Conservation (phyloP, 1,140 invertebrate genomes). For the Drosophila pectinifera region DNA sequence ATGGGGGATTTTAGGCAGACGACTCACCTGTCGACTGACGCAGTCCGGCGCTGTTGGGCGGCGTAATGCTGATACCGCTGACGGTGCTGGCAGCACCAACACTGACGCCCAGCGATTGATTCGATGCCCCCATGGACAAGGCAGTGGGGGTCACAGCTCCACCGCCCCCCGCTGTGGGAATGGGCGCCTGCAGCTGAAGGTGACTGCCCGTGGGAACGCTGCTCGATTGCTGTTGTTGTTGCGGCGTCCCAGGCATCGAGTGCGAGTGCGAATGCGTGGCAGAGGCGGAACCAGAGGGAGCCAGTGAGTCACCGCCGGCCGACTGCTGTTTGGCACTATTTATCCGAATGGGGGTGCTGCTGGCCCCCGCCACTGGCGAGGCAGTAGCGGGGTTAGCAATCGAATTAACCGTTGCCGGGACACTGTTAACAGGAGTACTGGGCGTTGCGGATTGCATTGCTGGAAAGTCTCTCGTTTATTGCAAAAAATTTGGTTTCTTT, state of each 20-base stretch:
- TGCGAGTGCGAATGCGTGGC: slow-evolving; percentile 51
- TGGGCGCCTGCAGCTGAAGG: slow-evolving; percentile 54
- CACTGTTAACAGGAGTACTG: slow-evolving; percentile 17
- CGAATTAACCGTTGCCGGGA: slow-evolving; percentile 24
- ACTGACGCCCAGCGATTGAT: slow-evolving; percentile 74
- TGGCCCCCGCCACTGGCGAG: slow-evolving; percentile 6
- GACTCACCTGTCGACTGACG: slow-evolving; percentile 79
- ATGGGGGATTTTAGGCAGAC: background rate
- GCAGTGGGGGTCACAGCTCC: slow-evolving; percentile 44
- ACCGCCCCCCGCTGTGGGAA: slow-evolving; percentile 18
- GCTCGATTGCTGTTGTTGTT: slow-evolving; percentile 60
- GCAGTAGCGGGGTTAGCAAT: slow-evolving; percentile 17
- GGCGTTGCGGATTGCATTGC: slow-evolving; percentile 40
- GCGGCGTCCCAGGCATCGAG: slow-evolving; percentile 66
- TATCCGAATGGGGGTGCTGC: slow-evolving; percentile 72
- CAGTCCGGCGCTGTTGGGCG: slow-evolving; percentile 78
- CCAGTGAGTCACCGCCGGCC: slow-evolving; percentile 57
- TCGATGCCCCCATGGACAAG: slow-evolving; percentile 70
- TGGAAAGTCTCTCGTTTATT: slow-evolving; percentile 25
- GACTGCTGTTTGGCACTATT: slow-evolving; percentile 61
- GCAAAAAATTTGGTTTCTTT: background rate
- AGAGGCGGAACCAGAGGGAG: slow-evolving; percentile 33
- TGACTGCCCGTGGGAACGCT: slow-evolving; percentile 74
- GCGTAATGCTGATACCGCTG: slow-evolving; percentile 74
- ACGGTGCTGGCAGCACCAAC: slow-evolving; percentile 65